Evolutionary conservation across 2,797 vertebrate species (phyloP), one percentile per base, ranked within the genome.

Genomic region (Allobates femoralis): DNA sequence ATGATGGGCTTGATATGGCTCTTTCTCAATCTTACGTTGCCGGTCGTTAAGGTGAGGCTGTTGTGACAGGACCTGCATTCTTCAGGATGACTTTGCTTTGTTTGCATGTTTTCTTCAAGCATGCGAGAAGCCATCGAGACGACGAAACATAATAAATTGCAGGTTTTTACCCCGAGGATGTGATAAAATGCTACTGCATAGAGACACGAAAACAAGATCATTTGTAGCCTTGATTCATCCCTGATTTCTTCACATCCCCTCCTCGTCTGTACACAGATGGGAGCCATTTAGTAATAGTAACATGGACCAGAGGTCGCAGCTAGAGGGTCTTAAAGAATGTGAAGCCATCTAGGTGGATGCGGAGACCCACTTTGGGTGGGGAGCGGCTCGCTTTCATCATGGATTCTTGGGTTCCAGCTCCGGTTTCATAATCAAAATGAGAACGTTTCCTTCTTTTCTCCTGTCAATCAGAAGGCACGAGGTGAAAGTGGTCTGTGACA

Each of bases 11-110:
- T 76, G 46, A 55, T 56, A n/a, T 21, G 23, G 18, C 30, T 30
- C 26, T 28, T 26, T 58, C 81, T 60, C 8, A 41, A 28, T 21
- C 60, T 4, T 41, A 46, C 51, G 71, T 85, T 37, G 67, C 30
- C 30, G n/a, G 66, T 80, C 55, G 66, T 50, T 55, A 64, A 46
- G 78, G 78, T 60, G 64, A 85, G 51, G 21, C 21, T 71, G 84
- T 74, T 81, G 41, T 81, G 53, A 86, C 77, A 74, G 10, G 53
- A 28, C 34, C 26, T 12, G 53, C 64, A 81, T 81, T 81, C 60
- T 51, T 51, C n/a, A 14, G 10, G 26, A 67, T 28, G 14, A 7
- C 12, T 11, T 19, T 55, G 32, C 18, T 56, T 56, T 62, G 32
- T 79, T 79, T 79, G 1, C 21, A 23, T 62, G 21, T 15, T 58